A percentile compares a stretch with the other conserved stretches of the same genome.
Evolutionary conservation across 2,797 vertebrate genomes (phyloP).

Genomic region (Dromococcyx pavoninus): DNA sequence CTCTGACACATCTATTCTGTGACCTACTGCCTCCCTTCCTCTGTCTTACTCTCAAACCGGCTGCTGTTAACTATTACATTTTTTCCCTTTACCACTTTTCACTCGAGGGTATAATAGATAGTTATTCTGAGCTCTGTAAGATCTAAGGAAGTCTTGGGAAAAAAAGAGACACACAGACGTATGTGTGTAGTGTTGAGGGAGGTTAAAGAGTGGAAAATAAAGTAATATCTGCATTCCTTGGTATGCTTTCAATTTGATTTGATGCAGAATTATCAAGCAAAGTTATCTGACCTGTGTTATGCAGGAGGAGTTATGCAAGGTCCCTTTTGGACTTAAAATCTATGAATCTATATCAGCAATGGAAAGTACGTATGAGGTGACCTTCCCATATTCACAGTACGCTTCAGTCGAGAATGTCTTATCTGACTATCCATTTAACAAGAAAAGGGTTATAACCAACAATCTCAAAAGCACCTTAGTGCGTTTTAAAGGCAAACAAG

Average conservation of each 20-base stretch:
- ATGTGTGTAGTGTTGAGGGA: not conserved
- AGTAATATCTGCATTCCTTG: not conserved
- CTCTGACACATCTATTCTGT: slow-evolving; percentile 58
- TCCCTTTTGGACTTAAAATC: slow-evolving; percentile 45
- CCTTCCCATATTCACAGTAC: not conserved
- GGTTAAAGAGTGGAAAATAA: not conserved
- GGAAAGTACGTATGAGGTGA: not conserved
- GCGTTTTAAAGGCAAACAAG: not conserved
- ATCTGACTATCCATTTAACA: not conserved
- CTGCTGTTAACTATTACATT: slow-evolving; percentile 54
- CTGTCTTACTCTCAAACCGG: slow-evolving; percentile 59
- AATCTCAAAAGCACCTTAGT: not conserved
- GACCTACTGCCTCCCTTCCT: slow-evolving; percentile 63
- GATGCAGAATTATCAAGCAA: slow-evolving; percentile 37
- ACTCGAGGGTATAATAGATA: slow-evolving; percentile 41
- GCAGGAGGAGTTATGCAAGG: not conserved
- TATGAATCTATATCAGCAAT: slow-evolving; percentile 34
- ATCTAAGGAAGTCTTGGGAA: not conserved
- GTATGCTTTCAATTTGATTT: not conserved
- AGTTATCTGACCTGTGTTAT: slow-evolving; percentile 23
- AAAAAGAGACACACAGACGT: not conserved
- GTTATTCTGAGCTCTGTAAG: slow-evolving; percentile 18
- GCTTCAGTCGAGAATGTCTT: not conserved
- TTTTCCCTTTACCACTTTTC: slow-evolving; percentile 44
- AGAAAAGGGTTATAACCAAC: not conserved